A percentile compares a stretch with the other conserved stretches of the same genome.
Conservation (phyloP, 53 echinoderm and acorn worm genomes). For the Stichopus horrens region DNA sequence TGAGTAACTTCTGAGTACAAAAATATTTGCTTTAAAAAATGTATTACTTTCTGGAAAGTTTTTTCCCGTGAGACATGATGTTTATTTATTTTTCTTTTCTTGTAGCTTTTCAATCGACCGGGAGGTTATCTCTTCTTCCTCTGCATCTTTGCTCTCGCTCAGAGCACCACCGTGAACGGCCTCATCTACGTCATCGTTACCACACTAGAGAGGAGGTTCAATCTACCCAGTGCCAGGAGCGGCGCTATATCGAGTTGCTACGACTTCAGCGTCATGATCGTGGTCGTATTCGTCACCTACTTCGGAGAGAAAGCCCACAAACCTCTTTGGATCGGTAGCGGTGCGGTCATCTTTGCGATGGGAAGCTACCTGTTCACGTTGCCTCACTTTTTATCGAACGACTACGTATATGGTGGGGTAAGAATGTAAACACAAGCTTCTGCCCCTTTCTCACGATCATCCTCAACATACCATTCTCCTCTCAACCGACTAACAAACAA, state of each 20-base stretch:
- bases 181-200: slow-evolving; percentile 86
- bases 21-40: too few relatives aligned
- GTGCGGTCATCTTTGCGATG: slow-evolving; percentile 75
- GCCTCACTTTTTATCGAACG: slow-evolving; percentile 76
- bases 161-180: slow-evolving; percentile 93
- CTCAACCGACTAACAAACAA: not conserved
- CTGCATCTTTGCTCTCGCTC: slow-evolving; percentile 73
- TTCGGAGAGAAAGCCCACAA: slow-evolving; percentile 87
- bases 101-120: slow-evolving; percentile 68
- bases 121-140: slow-evolving; percentile 85
- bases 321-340: slow-evolving; percentile 71
- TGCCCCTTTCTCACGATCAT: too few relatives aligned
- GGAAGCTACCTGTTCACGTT: slow-evolving; percentile 76
- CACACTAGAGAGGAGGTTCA: slow-evolving; percentile 77
- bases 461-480: not conserved
- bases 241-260: slow-evolving; percentile 91
- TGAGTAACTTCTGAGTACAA: too few relatives aligned
- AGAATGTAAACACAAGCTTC: not conserved
- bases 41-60: too few relatives aligned
- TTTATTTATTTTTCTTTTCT: not conserved
- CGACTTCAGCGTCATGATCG: slow-evolving; percentile 86
- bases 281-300: slow-evolving; percentile 87
- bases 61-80: too few relatives aligned
- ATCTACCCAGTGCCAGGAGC: slow-evolving; percentile 81
- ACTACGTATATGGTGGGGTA: slow-evolving; percentile 54